phyloP scores from a whole-genome alignment of 2,797 vertebrate species.

The Perodicticus potto region DNA sequence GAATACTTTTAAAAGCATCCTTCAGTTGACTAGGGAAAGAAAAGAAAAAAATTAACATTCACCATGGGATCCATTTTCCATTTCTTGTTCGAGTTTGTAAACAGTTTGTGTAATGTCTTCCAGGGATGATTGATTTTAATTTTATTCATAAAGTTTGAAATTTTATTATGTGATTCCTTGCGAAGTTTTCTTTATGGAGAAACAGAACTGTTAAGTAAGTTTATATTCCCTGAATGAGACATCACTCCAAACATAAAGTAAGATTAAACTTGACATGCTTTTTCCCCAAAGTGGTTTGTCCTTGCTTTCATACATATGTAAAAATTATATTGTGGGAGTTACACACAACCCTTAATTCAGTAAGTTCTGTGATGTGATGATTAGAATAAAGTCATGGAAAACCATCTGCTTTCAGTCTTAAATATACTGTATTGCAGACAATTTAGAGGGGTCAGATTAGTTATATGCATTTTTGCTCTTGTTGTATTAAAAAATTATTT shows the following conservation, averaged over 20 bases:
- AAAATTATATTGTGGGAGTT: slow-evolving; percentile 41
- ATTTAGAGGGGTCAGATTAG: slow-evolving; percentile 5
- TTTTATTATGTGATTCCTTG: slow-evolving; percentile 55
- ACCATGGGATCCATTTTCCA: slow-evolving; percentile 17
- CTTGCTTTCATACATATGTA: slow-evolving; percentile 67
- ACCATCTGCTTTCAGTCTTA: slow-evolving; percentile 49
- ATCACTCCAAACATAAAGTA: slow-evolving; percentile 66
- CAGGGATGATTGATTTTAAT: slow-evolving; percentile 70
- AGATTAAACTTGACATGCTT: slow-evolving; percentile 66
- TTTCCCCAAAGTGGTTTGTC: slow-evolving; percentile 40
- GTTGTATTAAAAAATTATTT: neutral
- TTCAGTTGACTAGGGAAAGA: neutral
- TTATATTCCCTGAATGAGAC: slow-evolving; percentile 70
- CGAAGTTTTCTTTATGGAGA: slow-evolving; percentile 60
- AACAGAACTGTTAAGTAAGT: slow-evolving; percentile 52
- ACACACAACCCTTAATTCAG: slow-evolving; percentile 27
- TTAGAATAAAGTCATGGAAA: slow-evolving; percentile 50
- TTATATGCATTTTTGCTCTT: neutral
- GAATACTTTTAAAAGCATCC: slow-evolving; percentile 35
- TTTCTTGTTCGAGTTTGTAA: slow-evolving; percentile 71
- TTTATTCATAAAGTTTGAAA: slow-evolving; percentile 69
- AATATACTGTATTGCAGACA: neutral
- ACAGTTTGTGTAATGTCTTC: slow-evolving; percentile 42
- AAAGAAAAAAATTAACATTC: slow-evolving; percentile 33
- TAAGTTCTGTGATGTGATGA: slow-evolving; percentile 1